Conservation (phyloP, 2,888 invertebrate species). For the Polia nebulosa region DNA sequence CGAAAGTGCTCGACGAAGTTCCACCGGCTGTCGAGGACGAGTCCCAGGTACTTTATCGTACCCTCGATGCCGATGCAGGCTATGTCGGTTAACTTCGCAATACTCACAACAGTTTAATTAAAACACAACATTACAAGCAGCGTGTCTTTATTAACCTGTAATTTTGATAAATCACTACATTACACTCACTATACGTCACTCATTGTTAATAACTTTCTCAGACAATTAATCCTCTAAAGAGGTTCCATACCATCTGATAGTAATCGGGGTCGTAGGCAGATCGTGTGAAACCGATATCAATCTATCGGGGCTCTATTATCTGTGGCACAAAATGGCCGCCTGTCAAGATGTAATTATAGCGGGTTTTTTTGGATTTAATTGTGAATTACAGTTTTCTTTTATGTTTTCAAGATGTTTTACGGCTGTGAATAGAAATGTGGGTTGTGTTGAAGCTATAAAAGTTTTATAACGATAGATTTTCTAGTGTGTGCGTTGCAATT, state of each 20-base stretch:
- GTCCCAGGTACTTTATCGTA: too few species aligned
- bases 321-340: constrained; percentile 51
- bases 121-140: background rate
- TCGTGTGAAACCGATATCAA: constrained; percentile 63
- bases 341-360: constrained; percentile 43
- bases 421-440: constrained; percentile 5
- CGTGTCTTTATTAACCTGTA: background rate
- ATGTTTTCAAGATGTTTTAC: constrained; percentile 18
- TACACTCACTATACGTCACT: constrained; percentile 25
- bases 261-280: constrained; percentile 52
- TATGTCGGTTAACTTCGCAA: too few species aligned
- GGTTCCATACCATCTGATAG: constrained; percentile 36
- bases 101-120: background rate
- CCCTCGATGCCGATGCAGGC: too few species aligned
- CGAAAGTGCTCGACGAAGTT: too few species aligned
- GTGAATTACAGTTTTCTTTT: constrained; percentile 15
- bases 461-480: constrained; percentile 23
- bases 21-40: too few species aligned
- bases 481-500: background rate
- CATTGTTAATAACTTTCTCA: constrained; percentile 55
- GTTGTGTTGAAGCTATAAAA: constrained; percentile 6
- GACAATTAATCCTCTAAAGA: constrained; percentile 50
- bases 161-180: constrained; percentile 43
- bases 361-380: constrained; percentile 29
- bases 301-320: constrained; percentile 54